A percentile compares a stretch with the other conserved stretches of the same genome.
Evolutionary conservation across 2,113 vertebrate genomes (phyloP).

Genomic region (Tachycineta bicolor): DNA sequence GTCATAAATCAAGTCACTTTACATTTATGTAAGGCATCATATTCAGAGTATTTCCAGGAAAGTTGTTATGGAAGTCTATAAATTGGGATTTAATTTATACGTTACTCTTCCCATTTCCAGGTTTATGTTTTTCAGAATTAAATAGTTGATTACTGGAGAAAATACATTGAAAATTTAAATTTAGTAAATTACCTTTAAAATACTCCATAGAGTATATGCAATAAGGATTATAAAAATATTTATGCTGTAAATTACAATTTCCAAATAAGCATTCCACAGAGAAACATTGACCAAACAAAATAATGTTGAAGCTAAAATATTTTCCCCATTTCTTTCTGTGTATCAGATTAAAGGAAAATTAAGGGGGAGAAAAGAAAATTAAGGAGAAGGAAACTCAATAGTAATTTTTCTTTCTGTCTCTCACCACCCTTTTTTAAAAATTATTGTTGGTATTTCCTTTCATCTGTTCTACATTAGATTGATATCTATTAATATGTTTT

Average conservation of each 20-base stretch:
- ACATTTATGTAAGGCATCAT: not conserved
- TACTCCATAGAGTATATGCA: not conserved
- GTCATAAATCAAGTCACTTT: not conserved
- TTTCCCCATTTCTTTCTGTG: not conserved
- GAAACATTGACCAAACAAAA: not conserved
- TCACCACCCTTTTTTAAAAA: rapidly evolving
- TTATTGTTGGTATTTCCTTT: not conserved
- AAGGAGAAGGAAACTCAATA: not conserved
- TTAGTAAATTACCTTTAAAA: not conserved
- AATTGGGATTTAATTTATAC: not conserved
- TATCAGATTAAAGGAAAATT: not conserved
- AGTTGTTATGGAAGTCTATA: not conserved
- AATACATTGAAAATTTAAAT: not conserved
- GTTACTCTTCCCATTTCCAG: not conserved
- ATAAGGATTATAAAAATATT: not conserved
- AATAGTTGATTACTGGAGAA: not conserved
- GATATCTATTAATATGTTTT: not conserved
- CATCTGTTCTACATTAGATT: not conserved
- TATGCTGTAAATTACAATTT: not conserved
- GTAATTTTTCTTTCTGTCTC: not conserved
- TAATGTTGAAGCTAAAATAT: not conserved
- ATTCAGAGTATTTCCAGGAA: not conserved
- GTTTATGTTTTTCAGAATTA: not conserved
- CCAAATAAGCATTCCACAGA: not conserved
- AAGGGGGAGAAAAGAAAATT: not conserved